phyloP scores from a whole-genome alignment of 92 coral and sea anemone species.

The Epizoanthus illoricatus region DNA sequence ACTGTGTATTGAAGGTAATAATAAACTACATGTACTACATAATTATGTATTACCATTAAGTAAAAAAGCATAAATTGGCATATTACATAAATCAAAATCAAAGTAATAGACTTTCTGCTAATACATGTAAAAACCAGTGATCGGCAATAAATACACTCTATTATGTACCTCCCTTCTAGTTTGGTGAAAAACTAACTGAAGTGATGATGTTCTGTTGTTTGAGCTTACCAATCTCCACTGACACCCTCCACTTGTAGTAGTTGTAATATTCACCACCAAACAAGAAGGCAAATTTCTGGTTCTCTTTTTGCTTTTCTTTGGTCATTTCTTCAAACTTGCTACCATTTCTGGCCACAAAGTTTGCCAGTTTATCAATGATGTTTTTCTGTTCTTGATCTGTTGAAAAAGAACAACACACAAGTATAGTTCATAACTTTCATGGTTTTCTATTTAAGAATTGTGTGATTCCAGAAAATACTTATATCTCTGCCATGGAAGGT shows the following conservation, averaged over 20 bases:
- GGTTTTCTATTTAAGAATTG: no score
- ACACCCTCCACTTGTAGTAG: constrained; percentile 96
- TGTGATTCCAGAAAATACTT: no score
- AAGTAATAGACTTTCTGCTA: no score
- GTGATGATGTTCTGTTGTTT: not conserved
- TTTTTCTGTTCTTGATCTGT: constrained; percentile 94
- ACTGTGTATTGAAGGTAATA: no score
- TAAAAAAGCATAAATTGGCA: no score
- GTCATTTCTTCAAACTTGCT: constrained; percentile 99
- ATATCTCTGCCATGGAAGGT: no score
- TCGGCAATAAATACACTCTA: not conserved
- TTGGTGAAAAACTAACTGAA: not conserved
- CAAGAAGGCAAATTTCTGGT: constrained; percentile 88
- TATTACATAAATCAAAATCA: not conserved
- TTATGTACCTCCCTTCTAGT: not conserved
- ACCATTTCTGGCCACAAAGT: constrained; percentile 99
- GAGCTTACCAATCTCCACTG: constrained; percentile 89
- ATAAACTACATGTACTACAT: no score
- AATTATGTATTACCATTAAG: no score
- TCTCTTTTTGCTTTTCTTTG: constrained; percentile 90
- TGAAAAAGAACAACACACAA: not conserved
- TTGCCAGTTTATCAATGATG: constrained; percentile 96
- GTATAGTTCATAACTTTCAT: not conserved
- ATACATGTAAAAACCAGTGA: no score
- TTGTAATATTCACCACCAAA: constrained; percentile 85